A percentile compares a stretch with the other conserved stretches of the same genome.
These are phyloP conservation scores for Cheilosia scutellata DNA, from an alignment of 2,888 invertebrate species.

Conservation along the genomic window DNA sequence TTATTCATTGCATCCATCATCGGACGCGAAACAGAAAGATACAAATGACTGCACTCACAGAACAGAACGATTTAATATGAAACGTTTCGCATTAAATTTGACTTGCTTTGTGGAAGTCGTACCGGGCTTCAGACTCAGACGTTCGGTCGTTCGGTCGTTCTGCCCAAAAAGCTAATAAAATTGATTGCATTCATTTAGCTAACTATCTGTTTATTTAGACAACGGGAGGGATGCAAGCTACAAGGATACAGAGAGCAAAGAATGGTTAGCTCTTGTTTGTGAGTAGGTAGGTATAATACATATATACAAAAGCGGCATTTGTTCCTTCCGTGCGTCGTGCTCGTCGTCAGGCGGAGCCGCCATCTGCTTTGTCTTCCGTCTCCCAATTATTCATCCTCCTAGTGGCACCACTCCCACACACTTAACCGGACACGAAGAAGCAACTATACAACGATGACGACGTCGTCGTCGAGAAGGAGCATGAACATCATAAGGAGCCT, in stretches of 20 bases:
- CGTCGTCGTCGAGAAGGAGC: conserved; percentile 55
- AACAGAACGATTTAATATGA: conserved; percentile 59
- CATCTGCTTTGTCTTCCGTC: conserved; percentile 49
- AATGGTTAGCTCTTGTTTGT: conserved; percentile 60
- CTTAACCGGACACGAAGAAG: conserved; percentile 73
- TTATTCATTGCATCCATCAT: conserved; percentile 64
- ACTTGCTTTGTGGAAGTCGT: conserved; percentile 32
- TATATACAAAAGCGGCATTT: conserved; percentile 43
- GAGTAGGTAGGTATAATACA: background rate
- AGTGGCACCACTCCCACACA: conserved; percentile 66
- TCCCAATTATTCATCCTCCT: conserved; percentile 65
- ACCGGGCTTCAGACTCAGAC: background rate
- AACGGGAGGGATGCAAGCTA: conserved; percentile 25
- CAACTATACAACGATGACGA: conserved; percentile 23
- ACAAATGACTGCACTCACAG: conserved; percentile 64
- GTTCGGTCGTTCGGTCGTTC: background rate
- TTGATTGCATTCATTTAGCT: conserved; percentile 70
- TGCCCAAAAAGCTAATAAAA: conserved; percentile 63
- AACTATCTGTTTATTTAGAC: conserved; percentile 74
- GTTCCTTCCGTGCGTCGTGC: conserved; percentile 42
- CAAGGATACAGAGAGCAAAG: conserved; percentile 13
- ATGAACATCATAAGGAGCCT: conserved; percentile 70
- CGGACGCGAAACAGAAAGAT: conserved; percentile 51
- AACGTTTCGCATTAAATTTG: conserved; percentile 59
- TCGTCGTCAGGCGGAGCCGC: conserved; percentile 31